phyloP scores from a whole-genome alignment of 2,113 vertebrate species.

The Cairina moschata region DNA sequence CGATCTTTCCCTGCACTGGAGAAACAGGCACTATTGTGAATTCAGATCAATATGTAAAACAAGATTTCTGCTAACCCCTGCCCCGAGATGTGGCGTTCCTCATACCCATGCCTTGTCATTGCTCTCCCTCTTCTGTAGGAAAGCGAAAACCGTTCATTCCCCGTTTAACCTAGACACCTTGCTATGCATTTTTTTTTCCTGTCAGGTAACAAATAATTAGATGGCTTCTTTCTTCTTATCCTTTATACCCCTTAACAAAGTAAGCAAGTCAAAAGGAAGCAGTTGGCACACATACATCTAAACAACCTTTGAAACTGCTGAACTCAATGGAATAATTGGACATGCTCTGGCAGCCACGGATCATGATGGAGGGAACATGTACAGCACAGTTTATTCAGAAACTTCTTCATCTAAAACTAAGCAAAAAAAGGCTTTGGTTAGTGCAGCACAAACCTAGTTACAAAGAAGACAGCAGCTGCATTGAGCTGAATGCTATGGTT shows the following conservation, averaged over 20 bases:
- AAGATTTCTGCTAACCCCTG: not conserved
- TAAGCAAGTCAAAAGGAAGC: not conserved
- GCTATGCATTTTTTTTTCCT: no score
- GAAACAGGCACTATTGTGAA: not conserved
- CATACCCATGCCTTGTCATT: not conserved
- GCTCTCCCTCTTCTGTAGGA: not conserved
- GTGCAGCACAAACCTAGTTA: not conserved
- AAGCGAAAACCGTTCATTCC: not conserved
- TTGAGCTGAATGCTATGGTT: not conserved
- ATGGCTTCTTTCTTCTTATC: not conserved
- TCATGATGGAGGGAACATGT: not conserved
- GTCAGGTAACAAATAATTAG: not conserved
- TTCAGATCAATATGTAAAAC: not conserved
- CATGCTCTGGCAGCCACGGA: not conserved
- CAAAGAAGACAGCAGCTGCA: not conserved
- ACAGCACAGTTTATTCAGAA: not conserved
- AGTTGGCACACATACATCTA: not conserved
- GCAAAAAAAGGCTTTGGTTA: not conserved
- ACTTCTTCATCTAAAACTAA: not conserved
- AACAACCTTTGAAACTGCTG: not conserved
- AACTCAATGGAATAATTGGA: not conserved
- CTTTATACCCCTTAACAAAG: not conserved
- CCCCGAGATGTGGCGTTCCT: rapidly evolving
- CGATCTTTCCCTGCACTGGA: not conserved
- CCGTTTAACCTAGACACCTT: not conserved